phyloP scores from a whole-genome alignment of 2,797 vertebrate genomes.

The Chanos chanos region DNA sequence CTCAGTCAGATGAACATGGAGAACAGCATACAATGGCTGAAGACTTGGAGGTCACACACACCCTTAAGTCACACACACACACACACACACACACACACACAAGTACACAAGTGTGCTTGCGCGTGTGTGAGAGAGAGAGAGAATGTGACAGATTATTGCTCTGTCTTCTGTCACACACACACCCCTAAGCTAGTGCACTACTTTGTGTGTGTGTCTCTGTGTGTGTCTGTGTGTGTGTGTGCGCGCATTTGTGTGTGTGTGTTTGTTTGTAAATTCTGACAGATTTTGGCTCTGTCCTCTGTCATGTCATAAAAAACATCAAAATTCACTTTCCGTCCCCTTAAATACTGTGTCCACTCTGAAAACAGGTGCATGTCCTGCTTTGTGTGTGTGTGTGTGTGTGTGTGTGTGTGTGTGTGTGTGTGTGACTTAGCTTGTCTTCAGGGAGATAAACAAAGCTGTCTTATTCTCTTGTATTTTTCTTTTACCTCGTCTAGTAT shows the following conservation, averaged over 20 bases:
- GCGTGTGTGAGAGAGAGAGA: too few species aligned
- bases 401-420: background rate
- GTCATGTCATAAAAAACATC: too few species aligned
- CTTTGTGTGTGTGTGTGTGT: background rate
- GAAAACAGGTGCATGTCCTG: too few species aligned
- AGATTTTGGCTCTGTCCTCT: background rate
- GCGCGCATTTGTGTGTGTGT: constrained; percentile 1
- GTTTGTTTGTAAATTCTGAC: too few species aligned
- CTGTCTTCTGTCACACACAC: too few species aligned
- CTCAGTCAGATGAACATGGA: constrained; percentile 15
- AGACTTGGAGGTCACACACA: constrained; percentile 6
- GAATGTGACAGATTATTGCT: too few species aligned
- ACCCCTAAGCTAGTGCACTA: too few species aligned
- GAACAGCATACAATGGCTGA: constrained; percentile 4
- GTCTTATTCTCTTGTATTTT: background rate
- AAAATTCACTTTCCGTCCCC: too few species aligned
- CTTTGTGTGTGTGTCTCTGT: background rate
- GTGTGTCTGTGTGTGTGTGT: background rate
- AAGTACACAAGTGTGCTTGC: too few species aligned
- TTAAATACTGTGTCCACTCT: too few species aligned
- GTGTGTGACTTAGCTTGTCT: background rate
- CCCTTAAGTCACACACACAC: constrained; percentile 2
- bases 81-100: too few species aligned
- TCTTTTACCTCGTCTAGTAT: background rate
- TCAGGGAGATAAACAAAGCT: too few species aligned